Conservation (phyloP, 2,113 vertebrate species). For the Eudyptes chrysolophus region DNA sequence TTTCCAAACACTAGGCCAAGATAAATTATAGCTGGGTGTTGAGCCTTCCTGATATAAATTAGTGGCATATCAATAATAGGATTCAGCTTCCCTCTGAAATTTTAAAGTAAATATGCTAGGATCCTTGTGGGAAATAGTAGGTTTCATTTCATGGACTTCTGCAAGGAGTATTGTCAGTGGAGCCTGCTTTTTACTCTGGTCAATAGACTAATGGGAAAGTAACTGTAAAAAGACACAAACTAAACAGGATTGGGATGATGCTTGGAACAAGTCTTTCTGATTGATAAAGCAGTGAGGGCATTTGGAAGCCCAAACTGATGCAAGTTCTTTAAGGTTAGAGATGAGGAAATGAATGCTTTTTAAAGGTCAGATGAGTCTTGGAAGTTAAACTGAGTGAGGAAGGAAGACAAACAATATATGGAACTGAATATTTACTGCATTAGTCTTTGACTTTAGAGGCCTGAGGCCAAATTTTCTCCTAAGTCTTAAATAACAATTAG, state of each 20-base stretch:
- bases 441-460: background rate
- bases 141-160: constrained; percentile 28
- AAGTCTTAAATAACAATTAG: background rate
- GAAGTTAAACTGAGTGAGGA: background rate
- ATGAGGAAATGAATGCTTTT: background rate
- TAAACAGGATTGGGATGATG: background rate
- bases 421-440: background rate
- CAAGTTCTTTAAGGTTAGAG: background rate
- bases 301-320: background rate
- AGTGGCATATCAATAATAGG: constrained; percentile 71
- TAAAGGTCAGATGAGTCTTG: background rate
- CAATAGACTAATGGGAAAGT: constrained; percentile 6
- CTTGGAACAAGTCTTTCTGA: background rate
- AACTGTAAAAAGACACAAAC: background rate
- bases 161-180: background rate
- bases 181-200: constrained; percentile 12
- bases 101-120: constrained; percentile 45
- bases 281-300: background rate
- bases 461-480: background rate
- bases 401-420: background rate
- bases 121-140: constrained; percentile 40
- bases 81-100: constrained; percentile 35
- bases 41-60: constrained; percentile 69
- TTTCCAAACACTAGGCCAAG: constrained; percentile 69
- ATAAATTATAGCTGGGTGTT: constrained; percentile 70